Evolutionary conservation across 1,140 invertebrate species (phyloP), one percentile per base, ranked within the genome.

Genomic region (Sinonovacula constricta): DNA sequence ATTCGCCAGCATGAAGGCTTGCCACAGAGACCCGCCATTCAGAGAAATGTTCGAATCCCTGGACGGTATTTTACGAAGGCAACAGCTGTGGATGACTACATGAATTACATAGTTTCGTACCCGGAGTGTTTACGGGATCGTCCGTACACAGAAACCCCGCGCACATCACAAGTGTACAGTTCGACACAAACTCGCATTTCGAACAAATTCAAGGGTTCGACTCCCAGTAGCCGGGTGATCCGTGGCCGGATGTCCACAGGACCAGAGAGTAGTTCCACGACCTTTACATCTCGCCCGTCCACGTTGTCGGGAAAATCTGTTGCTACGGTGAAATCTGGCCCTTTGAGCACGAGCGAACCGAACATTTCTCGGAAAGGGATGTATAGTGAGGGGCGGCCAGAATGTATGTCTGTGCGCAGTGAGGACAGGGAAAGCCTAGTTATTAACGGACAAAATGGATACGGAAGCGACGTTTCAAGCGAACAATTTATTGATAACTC

Each of bases 61-160:
- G 71, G 71, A 3, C 14, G 71, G 28, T 75, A 75, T 49, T 75
- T 75, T 54, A 49, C 71, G 0, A 75, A 75, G 28, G 60, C 60
- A 30, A 24, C 33, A 14, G 18, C 12, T 12, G 39, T 39, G 12
- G 71, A 75, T 0, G 62, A 65, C 15, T 24, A 53, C 18, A 26
- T 74, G 15, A 39, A 22, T 66, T 45, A 66, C 12, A 66, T 49
- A 36, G 3, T 24, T 1, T 36, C 71, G 7, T 39, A 34, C n/a
- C 28, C 15, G 2, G 71, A 75, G 2, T 33, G 2, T 24, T 15
- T 59, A 22, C 51, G 34, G 10, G n/a, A 65, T 0, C 14, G 71
- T 31, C 45, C 49, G 24, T 30, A 51, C 31, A 75, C 62, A 3
- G 60, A 75, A 39, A 75, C 71, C 12, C 71, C 71, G 7, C 45